A percentile compares a stretch with the other conserved stretches of the same genome.
These are phyloP conservation scores for Apamea crenata DNA, from an alignment of 2,888 invertebrate genomes.

Conservation along the genomic window DNA sequence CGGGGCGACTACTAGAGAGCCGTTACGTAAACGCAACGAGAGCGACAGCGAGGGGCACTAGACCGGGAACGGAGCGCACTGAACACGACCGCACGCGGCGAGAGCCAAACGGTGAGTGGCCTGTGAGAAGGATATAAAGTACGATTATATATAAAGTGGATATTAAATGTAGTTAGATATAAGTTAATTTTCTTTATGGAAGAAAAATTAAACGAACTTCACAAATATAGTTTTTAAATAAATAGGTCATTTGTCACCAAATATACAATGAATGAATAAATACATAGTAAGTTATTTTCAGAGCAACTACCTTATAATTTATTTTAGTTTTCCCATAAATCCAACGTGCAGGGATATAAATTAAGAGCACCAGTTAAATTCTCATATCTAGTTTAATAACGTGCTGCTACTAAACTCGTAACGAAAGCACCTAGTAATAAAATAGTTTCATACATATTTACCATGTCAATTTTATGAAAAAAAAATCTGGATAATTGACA, in stretches of 20 bases:
- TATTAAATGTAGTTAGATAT: neutral
- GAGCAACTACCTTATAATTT: neutral
- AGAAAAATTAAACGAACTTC: neutral
- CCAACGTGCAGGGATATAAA: neutral
- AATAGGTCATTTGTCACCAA: neutral
- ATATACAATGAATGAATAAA: neutral
- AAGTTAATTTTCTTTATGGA: neutral
- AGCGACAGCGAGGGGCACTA: too few species aligned
- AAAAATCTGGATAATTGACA: neutral
- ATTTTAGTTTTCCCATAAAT: constrained; percentile 18
- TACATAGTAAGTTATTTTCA: too few species aligned
- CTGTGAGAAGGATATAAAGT: too few species aligned
- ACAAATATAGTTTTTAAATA: neutral
- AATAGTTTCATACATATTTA: neutral
- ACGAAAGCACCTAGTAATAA: neutral
- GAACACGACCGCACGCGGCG: too few species aligned
- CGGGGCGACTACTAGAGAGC: too few species aligned
- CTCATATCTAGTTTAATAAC: constrained; percentile 10
- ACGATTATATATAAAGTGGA: too few species aligned
- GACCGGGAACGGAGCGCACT: too few species aligned
- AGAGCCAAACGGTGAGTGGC: too few species aligned
- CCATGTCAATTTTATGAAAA: too few species aligned
- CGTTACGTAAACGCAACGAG: too few species aligned
- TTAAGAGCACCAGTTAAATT: neutral
- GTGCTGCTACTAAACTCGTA: neutral